Evolutionary conservation across 2,797 vertebrate species (phyloP), one percentile per base, ranked within the genome.

Genomic region (Stomatorhinus walkeri): DNA sequence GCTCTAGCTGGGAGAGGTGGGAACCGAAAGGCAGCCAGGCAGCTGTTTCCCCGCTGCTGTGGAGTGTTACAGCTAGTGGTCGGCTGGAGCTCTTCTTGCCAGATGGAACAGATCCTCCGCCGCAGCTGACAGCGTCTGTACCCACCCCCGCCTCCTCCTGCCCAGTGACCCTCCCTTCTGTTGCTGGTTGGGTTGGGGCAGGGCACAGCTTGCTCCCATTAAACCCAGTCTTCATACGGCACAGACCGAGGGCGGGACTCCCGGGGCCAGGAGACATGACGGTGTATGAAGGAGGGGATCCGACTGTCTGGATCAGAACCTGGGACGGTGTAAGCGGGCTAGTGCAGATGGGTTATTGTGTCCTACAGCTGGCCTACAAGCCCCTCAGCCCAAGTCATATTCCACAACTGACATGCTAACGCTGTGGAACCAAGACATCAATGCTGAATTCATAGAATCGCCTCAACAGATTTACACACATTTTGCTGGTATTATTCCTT

Each of bases 191-290:
- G 59, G 16, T 28, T 9, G 24, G 32, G n/a, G 72, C 49, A 85
- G 91, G 90, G 92, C 43, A 95, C 97, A 98, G 97, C 97, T 97
- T 97, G 97, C 97, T 97, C 96, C 97, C 94, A 96, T 98, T 98
- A 97, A 92, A 92, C 93, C 93, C 92, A 24, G 92, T 92, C 94
- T 91, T 95, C 94, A 94, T 94, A 92, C 95, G 94, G 95, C 94
- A 88, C 28, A 16, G 93, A 32, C 14, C 8, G 54, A 59, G 85
- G 51, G 51, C 6, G 49, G 32, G 79, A 85, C 56, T 92, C 90
- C 89, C 89, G 89, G 89, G 0, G n/a, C 40, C 51, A 7, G 88
- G 24, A 40, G 90, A 89, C 88, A 89, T 81, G 54, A n/a, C 91
- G 56, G 24, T 68, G 90, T 68, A 54, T 22, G 36, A 16, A 22